Conservation (phyloP, 2,888 invertebrate genomes). For the Monochamus alternatus region DNA sequence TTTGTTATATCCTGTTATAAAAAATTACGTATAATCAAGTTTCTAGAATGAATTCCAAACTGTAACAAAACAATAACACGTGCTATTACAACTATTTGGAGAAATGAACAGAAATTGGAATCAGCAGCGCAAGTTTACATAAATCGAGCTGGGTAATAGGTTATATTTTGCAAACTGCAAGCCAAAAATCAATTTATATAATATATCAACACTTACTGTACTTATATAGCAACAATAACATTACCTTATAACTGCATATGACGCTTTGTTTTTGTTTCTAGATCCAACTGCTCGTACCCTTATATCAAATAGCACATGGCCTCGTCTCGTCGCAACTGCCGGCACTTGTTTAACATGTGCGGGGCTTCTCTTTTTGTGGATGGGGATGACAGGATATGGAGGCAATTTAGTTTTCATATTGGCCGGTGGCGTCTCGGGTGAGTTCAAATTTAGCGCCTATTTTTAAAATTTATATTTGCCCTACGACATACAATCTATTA, state of each 20-base stretch:
- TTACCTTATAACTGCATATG: not conserved
- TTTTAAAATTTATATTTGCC: slow-evolving; percentile 1
- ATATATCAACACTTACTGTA: too few relatives aligned
- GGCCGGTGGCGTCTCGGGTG: slow-evolving; percentile 70
- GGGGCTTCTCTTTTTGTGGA: slow-evolving; percentile 74
- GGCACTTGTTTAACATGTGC: slow-evolving; percentile 76
- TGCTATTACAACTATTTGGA: too few relatives aligned
- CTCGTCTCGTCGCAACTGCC: slow-evolving; percentile 74
- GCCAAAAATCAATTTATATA: too few relatives aligned
- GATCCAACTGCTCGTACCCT: slow-evolving; percentile 77
- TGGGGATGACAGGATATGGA: slow-evolving; percentile 59
- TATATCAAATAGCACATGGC: slow-evolving; percentile 75
- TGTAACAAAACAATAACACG: too few relatives aligned
- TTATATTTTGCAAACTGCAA: too few relatives aligned
- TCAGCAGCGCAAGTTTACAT: too few relatives aligned
- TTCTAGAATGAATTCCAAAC: too few relatives aligned
- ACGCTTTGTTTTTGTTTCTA: slow-evolving; percentile 55
- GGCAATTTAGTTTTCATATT: slow-evolving; percentile 63
- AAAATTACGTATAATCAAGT: too few relatives aligned
- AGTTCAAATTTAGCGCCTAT: slow-evolving; percentile 49
- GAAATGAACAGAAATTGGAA: too few relatives aligned
- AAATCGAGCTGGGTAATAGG: too few relatives aligned
- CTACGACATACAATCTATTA: slow-evolving; percentile 10
- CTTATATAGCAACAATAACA: slow-evolving; percentile 8
- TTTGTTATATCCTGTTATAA: too few relatives aligned